phyloP scores from a whole-genome alignment of 2,113 vertebrate genomes.

The Rhabdomys dilectus region DNA sequence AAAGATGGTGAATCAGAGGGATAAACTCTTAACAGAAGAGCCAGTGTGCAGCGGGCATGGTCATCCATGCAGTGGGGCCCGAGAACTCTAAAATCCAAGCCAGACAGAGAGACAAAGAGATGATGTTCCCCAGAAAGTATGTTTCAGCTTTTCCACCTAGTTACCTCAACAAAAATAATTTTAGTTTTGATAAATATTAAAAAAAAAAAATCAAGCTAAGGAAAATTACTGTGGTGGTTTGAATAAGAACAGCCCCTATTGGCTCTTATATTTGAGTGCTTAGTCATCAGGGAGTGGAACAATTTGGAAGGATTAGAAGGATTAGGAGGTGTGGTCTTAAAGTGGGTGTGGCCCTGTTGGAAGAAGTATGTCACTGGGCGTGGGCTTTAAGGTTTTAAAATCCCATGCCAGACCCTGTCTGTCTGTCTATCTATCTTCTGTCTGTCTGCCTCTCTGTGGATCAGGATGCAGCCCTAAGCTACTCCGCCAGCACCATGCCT shows the following conservation, averaged over 20 bases:
- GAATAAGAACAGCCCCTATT: not conserved
- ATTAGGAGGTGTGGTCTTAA: not conserved
- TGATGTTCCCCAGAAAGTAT: not conserved
- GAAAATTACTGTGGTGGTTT: not conserved
- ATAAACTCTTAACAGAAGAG: constrained; percentile 13
- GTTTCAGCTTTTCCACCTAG: constrained; percentile 23
- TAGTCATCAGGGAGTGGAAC: not conserved
- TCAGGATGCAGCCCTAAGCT: not conserved
- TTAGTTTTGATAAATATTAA: not conserved
- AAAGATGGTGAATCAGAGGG: constrained; percentile 6
- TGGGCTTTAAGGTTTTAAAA: not conserved
- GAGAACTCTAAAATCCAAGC: constrained; percentile 44
- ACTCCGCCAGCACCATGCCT: not conserved
- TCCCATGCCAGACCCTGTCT: not conserved
- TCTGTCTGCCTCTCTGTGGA: not conserved
- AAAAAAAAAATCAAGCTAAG: constrained; percentile 46
- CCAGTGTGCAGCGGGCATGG: not conserved
- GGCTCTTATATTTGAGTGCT: not conserved
- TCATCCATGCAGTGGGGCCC: not conserved
- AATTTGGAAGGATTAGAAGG: not conserved
- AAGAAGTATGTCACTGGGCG: not conserved
- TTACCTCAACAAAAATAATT: constrained; percentile 30
- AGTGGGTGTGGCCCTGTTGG: not conserved
- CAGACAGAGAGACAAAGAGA: not conserved
- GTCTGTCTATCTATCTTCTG: not conserved